A percentile compares a stretch with the other conserved stretches of the same genome.
These are phyloP conservation scores for Drosophila paranaensis DNA, from an alignment of 2,888 invertebrate genomes.

Conservation along the genomic window DNA sequence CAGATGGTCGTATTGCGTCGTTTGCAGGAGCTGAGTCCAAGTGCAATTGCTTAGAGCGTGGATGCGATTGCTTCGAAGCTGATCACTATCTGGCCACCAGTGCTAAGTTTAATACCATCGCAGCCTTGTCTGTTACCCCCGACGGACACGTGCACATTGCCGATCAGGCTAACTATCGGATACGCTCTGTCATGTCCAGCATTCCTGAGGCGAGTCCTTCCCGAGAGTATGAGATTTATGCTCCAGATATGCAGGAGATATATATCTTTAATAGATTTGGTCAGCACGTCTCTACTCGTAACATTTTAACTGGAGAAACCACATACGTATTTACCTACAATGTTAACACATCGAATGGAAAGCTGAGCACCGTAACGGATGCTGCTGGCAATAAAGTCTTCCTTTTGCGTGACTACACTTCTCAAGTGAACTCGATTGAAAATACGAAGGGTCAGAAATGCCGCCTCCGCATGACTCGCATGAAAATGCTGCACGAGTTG, in stretches of 20 bases:
- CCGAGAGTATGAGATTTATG: constrained; percentile 96
- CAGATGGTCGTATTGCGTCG: constrained; percentile 96
- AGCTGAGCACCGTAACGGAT: constrained; percentile 96
- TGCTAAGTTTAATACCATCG: constrained; percentile 97
- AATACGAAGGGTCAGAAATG: constrained; percentile 97
- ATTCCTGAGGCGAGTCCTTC: constrained; percentile 94
- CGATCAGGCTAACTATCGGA: constrained; percentile 96
- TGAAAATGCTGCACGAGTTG: constrained; percentile 95
- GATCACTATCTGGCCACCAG: constrained; percentile 96
- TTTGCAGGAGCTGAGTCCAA: constrained; percentile 97
- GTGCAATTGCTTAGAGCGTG: constrained; percentile 95
- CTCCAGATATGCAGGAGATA: constrained; percentile 97
- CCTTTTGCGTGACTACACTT: constrained; percentile 92
- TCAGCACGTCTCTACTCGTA: constrained; percentile 96
- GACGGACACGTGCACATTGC: constrained; percentile 98
- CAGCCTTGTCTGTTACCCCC: constrained; percentile 96
- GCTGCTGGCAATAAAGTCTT: constrained; percentile 96
- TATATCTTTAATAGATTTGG: constrained; percentile 97
- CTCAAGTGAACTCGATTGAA: constrained; percentile 96
- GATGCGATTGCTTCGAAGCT: constrained; percentile 96
- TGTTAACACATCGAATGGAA: constrained; percentile 98
- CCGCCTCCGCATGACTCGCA: constrained; percentile 94
- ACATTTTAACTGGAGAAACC: constrained; percentile 97
- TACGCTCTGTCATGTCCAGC: constrained; percentile 94
- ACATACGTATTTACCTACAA: constrained; percentile 98